Percentiles rank a stretch among this genome's conserved stretches.
Conservation (phyloP, 2,797 vertebrate species). For the Poecilia picta region DNA sequence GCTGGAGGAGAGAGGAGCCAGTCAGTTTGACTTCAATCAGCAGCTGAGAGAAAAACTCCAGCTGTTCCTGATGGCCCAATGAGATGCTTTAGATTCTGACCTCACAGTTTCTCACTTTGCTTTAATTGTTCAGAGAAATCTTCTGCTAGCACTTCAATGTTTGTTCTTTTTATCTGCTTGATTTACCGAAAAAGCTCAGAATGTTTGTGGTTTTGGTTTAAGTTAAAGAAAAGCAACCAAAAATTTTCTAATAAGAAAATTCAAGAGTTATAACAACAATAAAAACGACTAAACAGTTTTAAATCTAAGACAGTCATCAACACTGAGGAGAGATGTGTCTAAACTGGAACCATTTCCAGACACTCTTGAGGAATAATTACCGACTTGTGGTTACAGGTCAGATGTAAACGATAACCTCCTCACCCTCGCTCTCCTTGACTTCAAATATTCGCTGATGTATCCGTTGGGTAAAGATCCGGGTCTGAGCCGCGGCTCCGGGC, state of each 20-base stretch:
- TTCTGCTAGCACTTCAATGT: neutral
- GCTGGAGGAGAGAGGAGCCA: slow-evolving; percentile 1
- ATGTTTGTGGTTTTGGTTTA: neutral
- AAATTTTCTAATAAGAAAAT: neutral
- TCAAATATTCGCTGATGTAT: slow-evolving; percentile 68
- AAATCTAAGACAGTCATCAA: neutral
- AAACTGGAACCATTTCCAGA: neutral
- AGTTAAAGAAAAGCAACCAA: neutral
- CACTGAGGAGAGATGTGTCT: neutral
- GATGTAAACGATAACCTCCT: slow-evolving; percentile 26
- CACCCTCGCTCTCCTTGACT: slow-evolving; percentile 73
- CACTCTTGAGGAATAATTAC: too few species aligned
- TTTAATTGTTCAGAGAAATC: neutral
- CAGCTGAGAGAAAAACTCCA: neutral
- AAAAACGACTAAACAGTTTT: neutral
- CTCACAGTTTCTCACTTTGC: neutral
- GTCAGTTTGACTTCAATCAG: neutral
- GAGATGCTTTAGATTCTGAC: neutral
- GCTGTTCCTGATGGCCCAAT: neutral
- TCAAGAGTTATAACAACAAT: neutral
- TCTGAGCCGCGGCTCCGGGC: slow-evolving; percentile 50
- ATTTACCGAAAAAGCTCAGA: neutral
- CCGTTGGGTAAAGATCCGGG: slow-evolving; percentile 55
- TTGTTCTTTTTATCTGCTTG: neutral
- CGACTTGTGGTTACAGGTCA: neutral